Conservation (phyloP, 2,113 vertebrate species). For the Pterocles burchelli region DNA sequence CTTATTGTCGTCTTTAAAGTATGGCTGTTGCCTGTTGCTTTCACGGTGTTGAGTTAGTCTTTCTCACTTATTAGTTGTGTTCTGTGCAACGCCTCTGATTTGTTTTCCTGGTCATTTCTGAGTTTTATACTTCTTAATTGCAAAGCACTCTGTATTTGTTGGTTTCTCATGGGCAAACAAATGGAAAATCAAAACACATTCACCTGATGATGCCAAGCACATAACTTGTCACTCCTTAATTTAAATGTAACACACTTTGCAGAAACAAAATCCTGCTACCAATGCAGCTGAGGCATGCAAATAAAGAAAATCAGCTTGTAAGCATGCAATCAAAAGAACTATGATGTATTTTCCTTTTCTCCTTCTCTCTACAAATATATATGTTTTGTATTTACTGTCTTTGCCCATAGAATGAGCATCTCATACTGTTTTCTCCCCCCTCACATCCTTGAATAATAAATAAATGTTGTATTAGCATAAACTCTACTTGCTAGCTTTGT, state of each 20-base stretch:
- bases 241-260: neutral
- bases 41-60: neutral
- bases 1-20: neutral
- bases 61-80: neutral
- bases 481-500: neutral
- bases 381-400: neutral
- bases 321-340: neutral
- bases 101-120: neutral
- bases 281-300: neutral
- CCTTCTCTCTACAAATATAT: neutral
- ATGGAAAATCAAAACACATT: neutral
- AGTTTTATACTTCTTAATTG: neutral
- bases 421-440: neutral
- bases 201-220: neutral
- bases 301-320: neutral
- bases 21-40: fast-evolving
- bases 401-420: neutral
- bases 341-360: neutral
- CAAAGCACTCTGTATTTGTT: neutral
- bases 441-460: neutral
- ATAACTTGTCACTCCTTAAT: neutral
- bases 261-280: neutral
- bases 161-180: neutral
- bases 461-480: neutral
- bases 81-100: neutral